Evolutionary conservation across 2,113 vertebrate species (phyloP).

Genomic region (Agelaius phoeniceus): DNA sequence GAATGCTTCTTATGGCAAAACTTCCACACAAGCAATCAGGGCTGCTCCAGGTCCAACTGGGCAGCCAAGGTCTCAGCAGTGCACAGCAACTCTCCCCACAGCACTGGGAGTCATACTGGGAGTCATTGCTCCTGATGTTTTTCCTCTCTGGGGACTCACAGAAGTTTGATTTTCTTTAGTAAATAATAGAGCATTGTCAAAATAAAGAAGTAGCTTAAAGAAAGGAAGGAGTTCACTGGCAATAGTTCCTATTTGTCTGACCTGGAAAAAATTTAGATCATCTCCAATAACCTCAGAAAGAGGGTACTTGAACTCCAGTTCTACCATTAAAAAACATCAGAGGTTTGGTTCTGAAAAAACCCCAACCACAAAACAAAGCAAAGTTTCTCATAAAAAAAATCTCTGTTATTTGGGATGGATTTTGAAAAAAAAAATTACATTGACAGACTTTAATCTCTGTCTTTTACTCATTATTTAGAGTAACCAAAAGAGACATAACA

Average conservation of each 20-base stretch:
- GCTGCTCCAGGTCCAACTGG: background rate
- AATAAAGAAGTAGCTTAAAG: background rate
- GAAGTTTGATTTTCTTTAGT: background rate
- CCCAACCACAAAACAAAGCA: background rate
- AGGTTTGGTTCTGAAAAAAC: background rate
- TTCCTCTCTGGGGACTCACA: background rate
- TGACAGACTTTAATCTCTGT: background rate
- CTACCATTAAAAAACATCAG: background rate
- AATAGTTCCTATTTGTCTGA: background rate
- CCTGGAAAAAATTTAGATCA: background rate
- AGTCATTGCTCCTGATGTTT: background rate
- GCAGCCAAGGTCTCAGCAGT: background rate
- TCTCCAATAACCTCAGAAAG: background rate
- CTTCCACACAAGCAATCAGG: background rate
- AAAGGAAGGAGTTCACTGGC: background rate
- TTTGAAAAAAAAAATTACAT: background rate
- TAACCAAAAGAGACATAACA: background rate
- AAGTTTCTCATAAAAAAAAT: background rate
- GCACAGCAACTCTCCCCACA: background rate
- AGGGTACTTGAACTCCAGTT: background rate
- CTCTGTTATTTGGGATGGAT: background rate
- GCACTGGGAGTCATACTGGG: background rate
- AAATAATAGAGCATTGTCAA: background rate
- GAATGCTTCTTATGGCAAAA: background rate
- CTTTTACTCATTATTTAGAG: background rate